Base-by-base conservation (phyloP, 2,113 vertebrate species). In the Otolemur garnettii region DNA sequence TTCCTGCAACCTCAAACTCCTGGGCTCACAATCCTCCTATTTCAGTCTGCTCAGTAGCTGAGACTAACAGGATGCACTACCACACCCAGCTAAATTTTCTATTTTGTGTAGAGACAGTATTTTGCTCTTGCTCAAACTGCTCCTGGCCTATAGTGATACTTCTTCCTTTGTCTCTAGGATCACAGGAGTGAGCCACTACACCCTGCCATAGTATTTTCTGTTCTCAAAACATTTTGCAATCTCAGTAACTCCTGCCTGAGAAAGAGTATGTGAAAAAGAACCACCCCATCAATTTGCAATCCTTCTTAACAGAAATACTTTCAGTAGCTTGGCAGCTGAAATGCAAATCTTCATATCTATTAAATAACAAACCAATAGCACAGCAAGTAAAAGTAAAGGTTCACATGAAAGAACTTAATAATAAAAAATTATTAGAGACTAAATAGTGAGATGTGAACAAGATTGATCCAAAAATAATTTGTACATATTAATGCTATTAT, bases 161-260 rank as follows among this genome's bases (percentile, higher is more conserved):
- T 26, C 62, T 11, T 1, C 62, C 26, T 28, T 26, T 4, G 62
- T 64, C 24, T 64, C 26, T 64, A 64, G 10, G 24, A 64, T 64
- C 28, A 64, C 1, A 24, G 24, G 24, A 64, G 24, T 64, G 11
- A 64, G 62, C 24, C 62, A 62, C 24, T 3, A 12, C 11, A 4
- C 62, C 26, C 62, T 13, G 62, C 24, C 62, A 64, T 4, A 64
- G 62, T 4, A 28, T 90, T 86, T 72, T 71, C 2, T 72, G 33
- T 64, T 91, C 22, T 84, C 21, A 42, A 93, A 94, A n/a, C 5
- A 90, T 81, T 15, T 93, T 90, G 42, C 7, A 28, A 77, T 74
- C 12, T 35, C 11, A 71, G 66, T 42, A 93, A 86, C 1, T 59
- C 19, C 42, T 71, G 55, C 84, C 78, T 11, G 3, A 77, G 30